Evolutionary conservation across 2,888 invertebrate genomes (phyloP).

Genomic region (Cepaea hortensis): DNA sequence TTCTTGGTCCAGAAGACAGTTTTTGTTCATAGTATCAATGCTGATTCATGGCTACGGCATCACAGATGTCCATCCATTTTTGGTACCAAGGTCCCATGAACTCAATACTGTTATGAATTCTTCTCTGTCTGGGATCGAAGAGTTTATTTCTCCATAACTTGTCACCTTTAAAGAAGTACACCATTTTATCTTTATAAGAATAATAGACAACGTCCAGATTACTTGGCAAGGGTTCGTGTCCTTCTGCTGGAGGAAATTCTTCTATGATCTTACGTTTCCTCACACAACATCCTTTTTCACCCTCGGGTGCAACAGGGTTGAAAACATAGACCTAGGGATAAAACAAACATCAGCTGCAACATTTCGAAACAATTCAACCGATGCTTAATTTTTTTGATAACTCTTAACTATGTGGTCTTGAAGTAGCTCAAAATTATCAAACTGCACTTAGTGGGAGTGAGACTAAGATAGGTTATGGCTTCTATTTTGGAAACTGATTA

Average conservation of each 20-base stretch:
- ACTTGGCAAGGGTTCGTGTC: slow-evolving; percentile 63
- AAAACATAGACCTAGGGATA: slow-evolving; percentile 73
- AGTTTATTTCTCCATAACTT: slow-evolving; percentile 73
- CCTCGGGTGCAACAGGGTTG: slow-evolving; percentile 69
- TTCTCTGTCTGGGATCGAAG: slow-evolving; percentile 67
- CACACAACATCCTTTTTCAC: slow-evolving; percentile 72
- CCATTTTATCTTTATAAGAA: slow-evolving; percentile 72
- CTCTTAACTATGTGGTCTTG: too few relatives aligned
- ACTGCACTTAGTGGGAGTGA: too few relatives aligned
- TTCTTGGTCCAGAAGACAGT: too few relatives aligned
- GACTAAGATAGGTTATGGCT: too few relatives aligned
- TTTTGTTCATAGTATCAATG: slow-evolving; percentile 22
- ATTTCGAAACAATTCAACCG: not conserved
- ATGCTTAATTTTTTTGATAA: too few relatives aligned
- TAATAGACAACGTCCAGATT: slow-evolving; percentile 75
- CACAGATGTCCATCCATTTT: slow-evolving; percentile 75
- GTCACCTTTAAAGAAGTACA: slow-evolving; percentile 75
- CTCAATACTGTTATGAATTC: slow-evolving; percentile 65
- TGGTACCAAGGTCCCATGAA: slow-evolving; percentile 71
- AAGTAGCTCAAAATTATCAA: too few relatives aligned
- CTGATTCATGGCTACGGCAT: slow-evolving; percentile 54
- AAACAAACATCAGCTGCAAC: not conserved
- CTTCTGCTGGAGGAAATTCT: slow-evolving; percentile 71
- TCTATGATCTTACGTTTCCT: slow-evolving; percentile 64
- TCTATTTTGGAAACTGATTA: too few relatives aligned